Evolutionary conservation across 1,140 invertebrate genomes (phyloP).

Genomic region (Bradysia coprophila): DNA sequence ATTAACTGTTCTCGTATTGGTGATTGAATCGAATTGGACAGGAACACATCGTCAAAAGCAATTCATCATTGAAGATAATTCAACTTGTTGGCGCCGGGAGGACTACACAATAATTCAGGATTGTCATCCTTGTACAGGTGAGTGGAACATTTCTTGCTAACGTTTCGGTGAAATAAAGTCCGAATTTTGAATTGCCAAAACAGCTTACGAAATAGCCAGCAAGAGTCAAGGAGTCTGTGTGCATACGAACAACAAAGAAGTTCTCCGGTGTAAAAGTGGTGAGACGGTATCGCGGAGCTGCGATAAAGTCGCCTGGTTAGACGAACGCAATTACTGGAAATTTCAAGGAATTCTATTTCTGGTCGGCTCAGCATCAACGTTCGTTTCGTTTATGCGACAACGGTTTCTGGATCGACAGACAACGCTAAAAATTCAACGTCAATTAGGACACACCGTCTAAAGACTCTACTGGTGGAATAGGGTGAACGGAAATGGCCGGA

Average conservation of each 20-base stretch:
- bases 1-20: constrained; percentile 54
- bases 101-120: constrained; percentile 45
- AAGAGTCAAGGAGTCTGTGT: constrained; percentile 48
- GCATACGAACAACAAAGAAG: constrained; percentile 48
- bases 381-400: constrained; percentile 13
- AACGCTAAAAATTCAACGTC: constrained; percentile 26
- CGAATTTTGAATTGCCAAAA: background rate
- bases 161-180: background rate
- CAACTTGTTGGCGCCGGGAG: constrained; percentile 50
- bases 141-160: too few species aligned
- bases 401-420: constrained; percentile 23
- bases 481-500: background rate
- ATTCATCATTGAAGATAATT: constrained; percentile 51
- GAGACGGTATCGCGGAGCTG: constrained; percentile 49
- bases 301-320: constrained; percentile 46
- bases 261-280: constrained; percentile 44
- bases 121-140: constrained; percentile 61
- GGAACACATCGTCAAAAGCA: constrained; percentile 30
- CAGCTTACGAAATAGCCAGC: constrained; percentile 53
- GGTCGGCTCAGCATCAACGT: constrained; percentile 37
- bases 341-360: constrained; percentile 60
- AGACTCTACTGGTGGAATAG: background rate
- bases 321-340: constrained; percentile 63
- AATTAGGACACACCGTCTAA: constrained; percentile 27
- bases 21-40: constrained; percentile 58